A percentile compares a stretch with the other conserved stretches of the same genome.
These are phyloP conservation scores for Caenorhabditis uteleia DNA, from an alignment of 2,888 invertebrate genomes.

Conservation along the genomic window DNA sequence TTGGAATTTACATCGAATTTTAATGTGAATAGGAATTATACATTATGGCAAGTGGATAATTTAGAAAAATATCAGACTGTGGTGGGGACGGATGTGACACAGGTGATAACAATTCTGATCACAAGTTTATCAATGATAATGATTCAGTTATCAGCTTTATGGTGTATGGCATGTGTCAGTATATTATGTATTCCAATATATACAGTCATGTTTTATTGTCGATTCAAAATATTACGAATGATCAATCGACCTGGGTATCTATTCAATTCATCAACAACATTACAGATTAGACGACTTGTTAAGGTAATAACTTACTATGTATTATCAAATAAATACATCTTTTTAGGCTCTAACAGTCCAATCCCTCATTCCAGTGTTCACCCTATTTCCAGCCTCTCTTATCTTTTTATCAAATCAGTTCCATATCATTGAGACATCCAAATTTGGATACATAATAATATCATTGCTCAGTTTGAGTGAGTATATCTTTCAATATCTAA, in stretches of 20 bases:
- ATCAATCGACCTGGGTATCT: constrained; percentile 25
- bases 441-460: constrained; percentile 33
- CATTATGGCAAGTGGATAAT: constrained; percentile 25
- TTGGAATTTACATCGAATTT: constrained; percentile 32
- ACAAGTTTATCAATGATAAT: too few species aligned
- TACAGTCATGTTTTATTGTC: constrained; percentile 36
- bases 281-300: constrained; percentile 23
- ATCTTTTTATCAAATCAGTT: constrained; percentile 28
- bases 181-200: constrained; percentile 22
- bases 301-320: constrained; percentile 4
- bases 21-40: constrained; percentile 29
- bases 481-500: constrained; percentile 1
- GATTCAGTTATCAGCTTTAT: background rate
- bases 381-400: constrained; percentile 23
- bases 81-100: constrained; percentile 25
- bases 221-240: constrained; percentile 24
- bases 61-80: constrained; percentile 32
- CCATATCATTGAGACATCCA: constrained; percentile 28
- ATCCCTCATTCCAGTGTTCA: constrained; percentile 27
- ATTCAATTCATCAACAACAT: constrained; percentile 27
- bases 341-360: constrained; percentile 29
- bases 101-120: too few species aligned
- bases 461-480: constrained; percentile 35
- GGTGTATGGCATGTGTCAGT: constrained; percentile 29
- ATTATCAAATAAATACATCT: background rate